phyloP scores from a whole-genome alignment of 2,888 invertebrate species.

The Bibio marci region DNA sequence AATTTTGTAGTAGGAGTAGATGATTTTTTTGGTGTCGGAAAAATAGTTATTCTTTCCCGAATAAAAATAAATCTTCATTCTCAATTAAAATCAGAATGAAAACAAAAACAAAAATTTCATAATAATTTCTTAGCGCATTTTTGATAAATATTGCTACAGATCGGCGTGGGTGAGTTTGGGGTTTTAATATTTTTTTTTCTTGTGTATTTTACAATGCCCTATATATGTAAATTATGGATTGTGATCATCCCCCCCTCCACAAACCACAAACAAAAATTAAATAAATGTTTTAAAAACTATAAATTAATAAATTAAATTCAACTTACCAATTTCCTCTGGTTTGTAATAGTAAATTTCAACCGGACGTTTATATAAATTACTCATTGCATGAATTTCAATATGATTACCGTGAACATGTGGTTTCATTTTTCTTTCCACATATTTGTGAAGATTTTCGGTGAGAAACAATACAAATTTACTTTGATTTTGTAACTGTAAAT shows the following conservation, averaged over 20 bases:
- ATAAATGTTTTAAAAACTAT: no score
- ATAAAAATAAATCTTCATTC: not conserved
- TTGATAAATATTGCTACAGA: no score
- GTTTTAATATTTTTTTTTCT: no score
- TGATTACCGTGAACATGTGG: conserved; percentile 77
- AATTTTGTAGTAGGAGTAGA: no score
- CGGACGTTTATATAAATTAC: conserved; percentile 74
- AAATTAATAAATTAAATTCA: no score
- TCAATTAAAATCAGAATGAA: not conserved
- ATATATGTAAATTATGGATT: no score
- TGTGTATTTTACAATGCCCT: no score
- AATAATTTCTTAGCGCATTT: no score
- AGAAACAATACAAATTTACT: conserved; percentile 80
- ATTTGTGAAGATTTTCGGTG: conserved; percentile 73
- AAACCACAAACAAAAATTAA: no score
- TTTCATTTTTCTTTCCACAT: conserved; percentile 62
- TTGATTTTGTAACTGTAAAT: conserved; percentile 54
- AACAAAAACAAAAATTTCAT: conserved; percentile 5
- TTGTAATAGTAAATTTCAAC: conserved; percentile 56
- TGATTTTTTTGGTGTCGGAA: no score
- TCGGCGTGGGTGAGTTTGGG: no score
- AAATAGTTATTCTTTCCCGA: conserved; percentile 4
- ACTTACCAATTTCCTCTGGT: conserved; percentile 23
- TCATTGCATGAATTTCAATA: conserved; percentile 79
- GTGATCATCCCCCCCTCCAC: no score